Conservation (phyloP, 2,888 invertebrate species). For the Venustoraphidia nigricollis region DNA sequence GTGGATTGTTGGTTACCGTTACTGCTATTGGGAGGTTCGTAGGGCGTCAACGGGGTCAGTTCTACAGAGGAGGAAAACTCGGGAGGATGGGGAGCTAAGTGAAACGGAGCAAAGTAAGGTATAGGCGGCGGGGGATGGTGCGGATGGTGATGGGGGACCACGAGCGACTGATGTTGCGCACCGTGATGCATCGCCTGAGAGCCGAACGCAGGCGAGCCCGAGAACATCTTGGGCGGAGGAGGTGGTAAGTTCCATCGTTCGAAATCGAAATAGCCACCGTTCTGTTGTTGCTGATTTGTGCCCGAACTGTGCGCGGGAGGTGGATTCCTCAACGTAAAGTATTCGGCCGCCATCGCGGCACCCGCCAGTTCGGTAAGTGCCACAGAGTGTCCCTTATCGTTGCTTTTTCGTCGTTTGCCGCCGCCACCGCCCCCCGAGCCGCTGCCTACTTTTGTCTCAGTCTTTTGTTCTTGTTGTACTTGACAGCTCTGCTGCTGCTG, state of each 20-base stretch:
- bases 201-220: conserved; percentile 39
- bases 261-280: conserved; percentile 57
- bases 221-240: conserved; percentile 52
- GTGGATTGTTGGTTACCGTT: conserved; percentile 13
- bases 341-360: conserved; percentile 32
- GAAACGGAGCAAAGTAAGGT: conserved; percentile 65
- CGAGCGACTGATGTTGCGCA: conserved; percentile 46
- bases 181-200: conserved; percentile 41
- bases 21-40: conserved; percentile 33
- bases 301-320: conserved; percentile 43
- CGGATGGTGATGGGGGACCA: conserved; percentile 46
- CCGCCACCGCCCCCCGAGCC: conserved; percentile 22
- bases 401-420: conserved; percentile 37
- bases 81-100: conserved; percentile 47
- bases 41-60: conserved; percentile 43
- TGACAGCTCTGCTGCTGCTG: conserved; percentile 16
- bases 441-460: conserved; percentile 23
- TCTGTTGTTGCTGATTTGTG: conserved; percentile 32
- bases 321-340: conserved; percentile 36
- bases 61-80: conserved; percentile 51
- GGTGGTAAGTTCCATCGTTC: conserved; percentile 66
- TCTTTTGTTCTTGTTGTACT: conserved; percentile 11
- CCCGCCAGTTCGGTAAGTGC: conserved; percentile 38
- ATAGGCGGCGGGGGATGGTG: conserved; percentile 45
- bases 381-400: conserved; percentile 34